A percentile compares a stretch with the other conserved stretches of the same genome.
Evolutionary conservation across 2,797 vertebrate genomes (phyloP).

Genomic region (Austrolebias charrua): DNA sequence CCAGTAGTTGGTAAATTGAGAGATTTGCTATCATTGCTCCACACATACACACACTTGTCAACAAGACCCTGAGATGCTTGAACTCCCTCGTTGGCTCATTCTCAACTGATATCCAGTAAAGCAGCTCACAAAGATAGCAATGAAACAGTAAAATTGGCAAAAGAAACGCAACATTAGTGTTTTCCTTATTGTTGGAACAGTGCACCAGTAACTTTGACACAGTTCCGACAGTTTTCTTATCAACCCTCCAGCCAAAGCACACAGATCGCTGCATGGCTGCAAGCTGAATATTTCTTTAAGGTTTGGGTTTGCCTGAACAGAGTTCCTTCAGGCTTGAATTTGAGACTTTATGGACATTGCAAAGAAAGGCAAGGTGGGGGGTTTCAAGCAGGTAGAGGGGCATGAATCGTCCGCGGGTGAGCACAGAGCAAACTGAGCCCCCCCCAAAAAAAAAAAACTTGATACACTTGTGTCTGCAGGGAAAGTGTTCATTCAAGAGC

Average conservation of each 20-base stretch:
- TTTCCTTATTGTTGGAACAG: conserved; percentile 12
- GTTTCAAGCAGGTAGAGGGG: conserved; percentile 21
- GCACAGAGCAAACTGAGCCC: conserved; percentile 29
- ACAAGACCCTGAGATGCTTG: too few species aligned
- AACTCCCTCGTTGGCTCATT: too few species aligned
- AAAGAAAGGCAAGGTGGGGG: conserved; percentile 26
- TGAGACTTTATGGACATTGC: conserved; percentile 23
- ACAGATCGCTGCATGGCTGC: conserved; percentile 21
- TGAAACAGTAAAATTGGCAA: not conserved
- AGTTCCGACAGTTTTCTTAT: conserved; percentile 27
- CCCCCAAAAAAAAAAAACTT: conserved; percentile 41
- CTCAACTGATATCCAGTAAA: conserved; percentile 10
- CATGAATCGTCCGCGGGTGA: conserved; percentile 28
- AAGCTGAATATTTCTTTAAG: conserved; percentile 24
- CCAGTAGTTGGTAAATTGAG: too few species aligned
- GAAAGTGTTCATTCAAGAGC: conserved; percentile 30
- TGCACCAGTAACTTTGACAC: conserved; percentile 33
- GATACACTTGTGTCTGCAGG: conserved; percentile 21
- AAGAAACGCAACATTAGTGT: conserved; percentile 14
- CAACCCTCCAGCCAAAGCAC: conserved; percentile 42
- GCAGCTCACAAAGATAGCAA: not conserved
- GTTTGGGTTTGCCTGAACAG: conserved; percentile 33
- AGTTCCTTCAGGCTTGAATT: conserved; percentile 27
- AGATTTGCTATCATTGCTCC: too few species aligned
- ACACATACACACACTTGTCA: too few species aligned